Conservation (phyloP, 2,888 invertebrate species). For the Ophion ventricosus region DNA sequence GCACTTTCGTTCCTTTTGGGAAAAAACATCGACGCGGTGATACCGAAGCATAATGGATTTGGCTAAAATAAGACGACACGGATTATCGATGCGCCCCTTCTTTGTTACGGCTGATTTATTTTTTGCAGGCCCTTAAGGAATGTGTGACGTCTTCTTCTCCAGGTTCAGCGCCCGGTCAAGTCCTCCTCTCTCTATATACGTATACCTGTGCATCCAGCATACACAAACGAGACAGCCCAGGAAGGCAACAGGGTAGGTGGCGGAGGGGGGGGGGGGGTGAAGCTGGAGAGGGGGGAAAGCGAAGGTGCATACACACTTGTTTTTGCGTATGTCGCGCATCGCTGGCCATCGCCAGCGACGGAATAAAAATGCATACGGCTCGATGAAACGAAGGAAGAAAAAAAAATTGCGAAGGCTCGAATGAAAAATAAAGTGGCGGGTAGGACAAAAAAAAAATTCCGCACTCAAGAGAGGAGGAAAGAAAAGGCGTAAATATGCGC, state of each 20-base stretch:
- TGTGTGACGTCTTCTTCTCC: conserved; percentile 57
- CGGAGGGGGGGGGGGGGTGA: background rate
- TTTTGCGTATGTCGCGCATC: conserved; percentile 42
- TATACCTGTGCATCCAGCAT: conserved; percentile 2
- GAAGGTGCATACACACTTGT: conserved; percentile 26
- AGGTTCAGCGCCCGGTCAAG: conserved; percentile 67
- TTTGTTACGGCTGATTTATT: conserved; percentile 50
- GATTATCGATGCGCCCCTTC: background rate
- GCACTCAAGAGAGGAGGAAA: conserved; percentile 12
- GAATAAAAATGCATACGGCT: conserved; percentile 43
- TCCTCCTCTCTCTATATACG: conserved; percentile 22
- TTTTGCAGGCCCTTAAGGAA: conserved; percentile 58
- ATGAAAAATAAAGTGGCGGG: conserved; percentile 38
- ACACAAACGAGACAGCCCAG: conserved; percentile 1
- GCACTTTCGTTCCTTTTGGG: background rate
- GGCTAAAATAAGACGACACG: background rate
- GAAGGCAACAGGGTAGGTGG: background rate
- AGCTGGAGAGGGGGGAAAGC: conserved; percentile 1
- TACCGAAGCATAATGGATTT: background rate
- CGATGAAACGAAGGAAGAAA: conserved; percentile 29
- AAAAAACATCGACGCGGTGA: background rate
- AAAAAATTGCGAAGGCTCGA: background rate
- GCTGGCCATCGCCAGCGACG: conserved; percentile 25
- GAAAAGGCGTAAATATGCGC: conserved; percentile 33
- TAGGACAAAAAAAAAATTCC: conserved; percentile 30